phyloP scores from a whole-genome alignment of 1,140 invertebrate species.

The Glomeris maerens region DNA sequence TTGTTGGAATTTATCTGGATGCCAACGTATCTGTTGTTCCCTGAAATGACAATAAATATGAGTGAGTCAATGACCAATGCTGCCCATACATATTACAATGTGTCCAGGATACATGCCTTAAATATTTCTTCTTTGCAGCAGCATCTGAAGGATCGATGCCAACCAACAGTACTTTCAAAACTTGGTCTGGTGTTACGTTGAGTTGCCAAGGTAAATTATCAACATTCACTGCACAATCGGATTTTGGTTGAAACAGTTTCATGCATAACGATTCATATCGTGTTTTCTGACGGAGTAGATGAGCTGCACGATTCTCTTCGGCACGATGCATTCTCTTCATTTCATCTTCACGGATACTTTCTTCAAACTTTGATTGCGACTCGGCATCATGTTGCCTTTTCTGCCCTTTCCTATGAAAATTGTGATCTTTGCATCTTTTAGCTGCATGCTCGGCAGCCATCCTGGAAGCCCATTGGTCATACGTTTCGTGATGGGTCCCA shows the following conservation, averaged over 20 bases:
- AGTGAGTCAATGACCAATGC: neutral
- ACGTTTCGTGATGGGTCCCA: neutral
- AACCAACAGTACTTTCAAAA: neutral
- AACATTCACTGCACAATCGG: neutral
- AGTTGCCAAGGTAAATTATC: neutral
- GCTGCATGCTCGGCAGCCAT: neutral
- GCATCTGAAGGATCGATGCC: neutral
- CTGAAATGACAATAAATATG: neutral
- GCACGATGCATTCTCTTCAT: neutral
- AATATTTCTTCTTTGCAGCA: neutral
- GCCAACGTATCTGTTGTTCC: neutral
- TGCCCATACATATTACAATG: neutral
- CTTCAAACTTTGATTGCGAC: no score
- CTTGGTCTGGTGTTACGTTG: neutral
- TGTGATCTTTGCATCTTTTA: neutral
- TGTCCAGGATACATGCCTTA: neutral
- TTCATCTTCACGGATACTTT: neutral
- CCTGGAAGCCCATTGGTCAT: neutral
- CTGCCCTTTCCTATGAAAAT: neutral
- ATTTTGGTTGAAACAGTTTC: neutral
- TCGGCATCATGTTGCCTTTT: neutral
- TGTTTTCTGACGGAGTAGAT: neutral
- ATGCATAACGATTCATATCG: neutral
- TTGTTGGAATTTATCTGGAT: conserved; percentile 2
- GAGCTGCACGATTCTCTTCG: neutral